Conservation (phyloP, 2,797 vertebrate species). For the Parauchenoglanis ngamensis region DNA sequence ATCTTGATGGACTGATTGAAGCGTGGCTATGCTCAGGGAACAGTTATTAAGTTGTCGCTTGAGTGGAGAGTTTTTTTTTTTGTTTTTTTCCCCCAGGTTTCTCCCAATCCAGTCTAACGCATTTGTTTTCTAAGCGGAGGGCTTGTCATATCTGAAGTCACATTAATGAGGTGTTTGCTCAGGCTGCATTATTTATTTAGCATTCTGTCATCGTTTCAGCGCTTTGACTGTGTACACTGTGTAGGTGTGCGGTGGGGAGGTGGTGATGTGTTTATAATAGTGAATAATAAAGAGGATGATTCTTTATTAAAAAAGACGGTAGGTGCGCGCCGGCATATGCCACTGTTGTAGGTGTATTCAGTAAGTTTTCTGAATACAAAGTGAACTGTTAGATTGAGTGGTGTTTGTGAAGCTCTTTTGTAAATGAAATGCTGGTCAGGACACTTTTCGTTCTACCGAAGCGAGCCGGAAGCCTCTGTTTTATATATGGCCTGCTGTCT, state of each 20-base stretch:
- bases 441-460: background rate
- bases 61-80: background rate
- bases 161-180: slow-evolving; percentile 44
- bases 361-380: slow-evolving; percentile 22
- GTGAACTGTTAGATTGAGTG: slow-evolving; percentile 25
- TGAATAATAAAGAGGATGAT: background rate
- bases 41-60: slow-evolving; percentile 49
- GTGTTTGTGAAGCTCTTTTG: background rate
- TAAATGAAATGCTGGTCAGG: slow-evolving; percentile 3
- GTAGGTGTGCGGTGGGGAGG: slow-evolving; percentile 33
- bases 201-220: slow-evolving; percentile 36
- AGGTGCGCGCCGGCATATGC: background rate
- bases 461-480: background rate
- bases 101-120: background rate
- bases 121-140: slow-evolving; percentile 30
- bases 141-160: slow-evolving; percentile 45
- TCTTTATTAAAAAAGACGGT: slow-evolving; percentile 16
- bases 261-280: slow-evolving; percentile 37
- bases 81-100: background rate
- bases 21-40: slow-evolving; percentile 18
- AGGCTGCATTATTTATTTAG: slow-evolving; percentile 47
- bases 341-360: background rate
- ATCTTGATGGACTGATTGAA: slow-evolving; percentile 37
- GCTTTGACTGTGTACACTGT: slow-evolving; percentile 2
- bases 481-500: background rate